A percentile compares a stretch with the other conserved stretches of the same genome.
These are phyloP conservation scores for Aporophyla nigra DNA, from an alignment of 2,888 invertebrate genomes.

Conservation along the genomic window DNA sequence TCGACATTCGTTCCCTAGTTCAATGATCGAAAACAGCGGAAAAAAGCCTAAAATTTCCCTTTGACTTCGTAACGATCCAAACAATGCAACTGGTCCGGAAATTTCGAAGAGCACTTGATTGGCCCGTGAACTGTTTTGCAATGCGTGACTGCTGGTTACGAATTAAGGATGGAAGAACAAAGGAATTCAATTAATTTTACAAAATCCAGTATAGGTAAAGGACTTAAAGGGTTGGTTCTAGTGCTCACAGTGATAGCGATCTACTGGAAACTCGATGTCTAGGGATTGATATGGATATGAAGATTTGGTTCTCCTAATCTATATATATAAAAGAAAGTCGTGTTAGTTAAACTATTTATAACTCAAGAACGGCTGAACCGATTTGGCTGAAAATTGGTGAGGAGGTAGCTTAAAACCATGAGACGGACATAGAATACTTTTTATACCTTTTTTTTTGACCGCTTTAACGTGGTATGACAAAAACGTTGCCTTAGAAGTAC, in stretches of 20 bases:
- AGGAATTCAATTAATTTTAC: conserved; percentile 15
- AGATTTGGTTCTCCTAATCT: neutral
- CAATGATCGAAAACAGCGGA: conserved; percentile 18
- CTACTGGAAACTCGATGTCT: neutral
- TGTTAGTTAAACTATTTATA: too few relatives aligned
- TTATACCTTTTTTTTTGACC: too few relatives aligned
- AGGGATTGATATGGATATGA: neutral
- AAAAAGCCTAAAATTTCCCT: conserved; percentile 20
- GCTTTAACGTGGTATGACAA: too few relatives aligned
- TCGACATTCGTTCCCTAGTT: conserved; percentile 26
- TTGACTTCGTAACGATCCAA: conserved; percentile 43
- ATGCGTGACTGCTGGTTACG: neutral
- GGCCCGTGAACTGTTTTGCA: conserved; percentile 2
- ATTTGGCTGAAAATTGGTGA: too few relatives aligned
- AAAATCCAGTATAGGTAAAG: neutral
- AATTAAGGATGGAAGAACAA: conserved; percentile 21
- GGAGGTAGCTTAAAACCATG: too few relatives aligned
- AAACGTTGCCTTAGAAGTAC: too few relatives aligned
- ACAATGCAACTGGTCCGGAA: conserved; percentile 36
- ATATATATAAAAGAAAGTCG: too few relatives aligned
- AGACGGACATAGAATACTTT: too few relatives aligned
- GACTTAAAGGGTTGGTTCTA: neutral
- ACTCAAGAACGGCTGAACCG: too few relatives aligned
- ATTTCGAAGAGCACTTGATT: conserved; percentile 34
- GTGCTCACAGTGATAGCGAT: neutral